Evolutionary conservation across 2,888 invertebrate species (phyloP), one percentile per base, ranked within the genome.

Genomic region (Drosophila heteroneura): DNA sequence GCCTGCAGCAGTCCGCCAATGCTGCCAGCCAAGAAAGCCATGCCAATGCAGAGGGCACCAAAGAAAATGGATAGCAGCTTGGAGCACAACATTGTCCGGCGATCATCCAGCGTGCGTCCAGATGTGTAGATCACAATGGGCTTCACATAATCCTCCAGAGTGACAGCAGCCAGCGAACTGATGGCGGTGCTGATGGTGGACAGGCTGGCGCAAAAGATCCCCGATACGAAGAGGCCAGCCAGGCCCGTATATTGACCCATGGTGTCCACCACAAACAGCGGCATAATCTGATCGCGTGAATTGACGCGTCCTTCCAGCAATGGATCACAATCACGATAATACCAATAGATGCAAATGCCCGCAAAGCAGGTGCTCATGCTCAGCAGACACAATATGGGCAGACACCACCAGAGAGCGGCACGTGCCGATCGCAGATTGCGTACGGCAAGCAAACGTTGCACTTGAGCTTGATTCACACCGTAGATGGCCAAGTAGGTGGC

Each of bases 111-210:
- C 3, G 92, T 92, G 37, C 80, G 90, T 26, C 93, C 93, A 37
- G 91, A 92, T 1, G 94, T 83, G 49, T 76, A 76, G 33, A 72
- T 76, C 64, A 94, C 92, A 35, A 94, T 47, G 0, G 94, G 94
- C 92, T 95, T 96, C 5, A 98, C 93, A 81, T 98, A 97, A 93
- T 99, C 99, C 89, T 97, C 96, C 53, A 98, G 94, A 0, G 98
- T 97, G 19, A 98, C 97, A 0, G 98, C 98, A 0, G 98, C 96
- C 56, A 99, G 94, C 1, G 98, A 97, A 91, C 98, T 98, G 70
- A 98, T 95, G 2, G 98, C 96, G 0, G 98, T 98, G 0, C 98
- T 98, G 70, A 99, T 96, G 0, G 98, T 98, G 53, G 98, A 98
- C 14, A 98, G 94, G 0, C 98, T 97, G 0, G 97, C 98, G 83